Evolutionary conservation across 2,113 vertebrate genomes (phyloP).

Genomic region (Amazona vittata): DNA sequence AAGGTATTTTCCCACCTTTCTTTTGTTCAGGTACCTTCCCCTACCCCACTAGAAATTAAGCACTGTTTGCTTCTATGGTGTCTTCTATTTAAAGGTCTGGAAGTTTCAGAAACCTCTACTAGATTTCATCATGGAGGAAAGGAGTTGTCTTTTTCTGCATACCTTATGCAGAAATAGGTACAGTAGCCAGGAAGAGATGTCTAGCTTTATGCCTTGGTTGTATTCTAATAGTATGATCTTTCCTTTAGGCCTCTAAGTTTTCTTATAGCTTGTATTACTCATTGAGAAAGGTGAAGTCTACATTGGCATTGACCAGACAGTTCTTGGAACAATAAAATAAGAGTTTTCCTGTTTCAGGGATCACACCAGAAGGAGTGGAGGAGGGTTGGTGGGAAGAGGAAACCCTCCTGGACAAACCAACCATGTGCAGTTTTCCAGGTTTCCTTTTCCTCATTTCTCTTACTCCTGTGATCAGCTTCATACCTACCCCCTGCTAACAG

Average conservation of each 20-base stretch:
- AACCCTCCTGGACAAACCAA: not conserved
- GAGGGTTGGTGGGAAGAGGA: not conserved
- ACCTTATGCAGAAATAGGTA: not conserved
- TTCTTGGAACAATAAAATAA: not conserved
- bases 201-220: not conserved
- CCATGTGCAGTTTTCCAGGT: not conserved
- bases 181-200: not conserved
- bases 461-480: not conserved
- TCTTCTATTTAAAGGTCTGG: not conserved
- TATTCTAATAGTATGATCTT: not conserved
- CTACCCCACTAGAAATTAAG: not conserved
- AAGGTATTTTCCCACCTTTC: not conserved
- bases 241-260: not conserved
- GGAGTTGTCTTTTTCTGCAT: not conserved
- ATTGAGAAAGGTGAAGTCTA: not conserved
- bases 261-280: not conserved
- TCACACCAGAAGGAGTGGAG: not conserved
- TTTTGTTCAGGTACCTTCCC: not conserved
- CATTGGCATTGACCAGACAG: not conserved
- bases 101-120: not conserved
- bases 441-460: not conserved
- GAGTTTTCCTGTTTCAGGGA: not conserved
- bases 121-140: not conserved
- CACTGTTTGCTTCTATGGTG: not conserved
- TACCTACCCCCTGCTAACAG: not conserved